These are phyloP conservation scores for Engraulis encrasicolus DNA, from an alignment of 2,113 vertebrate species.

Conservation along the genomic window DNA sequence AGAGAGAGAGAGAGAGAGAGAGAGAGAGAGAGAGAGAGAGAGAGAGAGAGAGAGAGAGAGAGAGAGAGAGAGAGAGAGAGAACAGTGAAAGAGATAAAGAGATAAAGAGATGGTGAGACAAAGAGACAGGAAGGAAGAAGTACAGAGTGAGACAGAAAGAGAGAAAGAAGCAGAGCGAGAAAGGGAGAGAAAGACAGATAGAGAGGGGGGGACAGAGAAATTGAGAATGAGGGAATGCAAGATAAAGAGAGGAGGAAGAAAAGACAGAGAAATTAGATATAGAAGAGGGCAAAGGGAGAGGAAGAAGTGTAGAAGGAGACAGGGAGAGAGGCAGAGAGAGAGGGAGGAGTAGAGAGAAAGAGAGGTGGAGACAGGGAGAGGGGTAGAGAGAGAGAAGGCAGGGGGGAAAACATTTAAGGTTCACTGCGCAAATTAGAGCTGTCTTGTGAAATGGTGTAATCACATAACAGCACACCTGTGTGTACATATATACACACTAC, in stretches of 20 bases:
- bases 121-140: no score
- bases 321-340: neutral
- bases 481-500: constrained; percentile 1
- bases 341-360: neutral
- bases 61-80: neutral
- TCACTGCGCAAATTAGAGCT: neutral
- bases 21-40: neutral
- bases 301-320: no score
- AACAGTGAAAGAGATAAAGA: neutral
- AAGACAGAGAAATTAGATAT: no score
- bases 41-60: neutral
- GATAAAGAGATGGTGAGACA: no score
- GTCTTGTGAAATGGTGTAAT: neutral
- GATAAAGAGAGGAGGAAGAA: no score
- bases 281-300: no score
- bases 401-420: neutral
- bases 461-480: neutral
- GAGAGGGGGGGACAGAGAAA: no score
- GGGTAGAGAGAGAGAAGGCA: neutral
- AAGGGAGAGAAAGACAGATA: no score
- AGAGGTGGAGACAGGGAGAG: neutral
- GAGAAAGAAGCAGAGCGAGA: no score
- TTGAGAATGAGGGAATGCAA: no score
- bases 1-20: neutral
- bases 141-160: no score